phyloP scores from a whole-genome alignment of 2,888 invertebrate genomes.

The Lissocephala sabroskyi region DNA sequence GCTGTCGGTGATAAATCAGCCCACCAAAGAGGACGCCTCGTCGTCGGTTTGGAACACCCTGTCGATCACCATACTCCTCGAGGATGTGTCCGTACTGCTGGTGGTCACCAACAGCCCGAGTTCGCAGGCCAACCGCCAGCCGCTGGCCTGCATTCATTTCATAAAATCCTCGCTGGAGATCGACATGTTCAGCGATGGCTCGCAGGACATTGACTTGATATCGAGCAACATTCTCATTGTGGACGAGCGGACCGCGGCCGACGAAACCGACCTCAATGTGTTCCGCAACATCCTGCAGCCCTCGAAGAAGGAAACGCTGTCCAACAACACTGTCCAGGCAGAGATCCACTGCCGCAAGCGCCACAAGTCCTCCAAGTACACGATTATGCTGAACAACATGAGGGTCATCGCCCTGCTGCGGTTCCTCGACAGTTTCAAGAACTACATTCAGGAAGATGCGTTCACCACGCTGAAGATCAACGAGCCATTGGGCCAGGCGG shows the following conservation, averaged over 20 bases:
- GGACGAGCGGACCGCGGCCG: constrained; percentile 55
- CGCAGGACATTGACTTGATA: constrained; percentile 93
- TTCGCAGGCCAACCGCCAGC: constrained; percentile 46
- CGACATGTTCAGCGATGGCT: constrained; percentile 89
- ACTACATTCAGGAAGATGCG: constrained; percentile 79
- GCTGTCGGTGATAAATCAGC: constrained; percentile 54
- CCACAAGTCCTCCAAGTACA: constrained; percentile 82
- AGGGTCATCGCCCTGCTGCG: constrained; percentile 93
- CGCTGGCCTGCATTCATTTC: constrained; percentile 91
- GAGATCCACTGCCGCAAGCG: constrained; percentile 83
- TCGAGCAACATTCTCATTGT: constrained; percentile 80
- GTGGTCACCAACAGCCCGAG: constrained; percentile 37
- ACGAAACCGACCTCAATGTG: constrained; percentile 75
- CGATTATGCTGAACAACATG: constrained; percentile 94
- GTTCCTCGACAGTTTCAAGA: constrained; percentile 90
- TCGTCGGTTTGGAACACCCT: constrained; percentile 82
- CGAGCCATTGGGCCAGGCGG: constrained; percentile 37
- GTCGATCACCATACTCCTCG: constrained; percentile 86
- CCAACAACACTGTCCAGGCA: constrained; percentile 77
- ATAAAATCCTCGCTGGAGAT: constrained; percentile 89
- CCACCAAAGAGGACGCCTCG: constrained; percentile 45
- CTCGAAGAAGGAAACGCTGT: constrained; percentile 73
- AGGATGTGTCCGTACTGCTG: constrained; percentile 84
- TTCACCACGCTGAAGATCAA: constrained; percentile 13
- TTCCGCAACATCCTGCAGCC: constrained; percentile 92